Conservation (phyloP, 2,888 invertebrate species). For the Cosmopolites sordidus region DNA sequence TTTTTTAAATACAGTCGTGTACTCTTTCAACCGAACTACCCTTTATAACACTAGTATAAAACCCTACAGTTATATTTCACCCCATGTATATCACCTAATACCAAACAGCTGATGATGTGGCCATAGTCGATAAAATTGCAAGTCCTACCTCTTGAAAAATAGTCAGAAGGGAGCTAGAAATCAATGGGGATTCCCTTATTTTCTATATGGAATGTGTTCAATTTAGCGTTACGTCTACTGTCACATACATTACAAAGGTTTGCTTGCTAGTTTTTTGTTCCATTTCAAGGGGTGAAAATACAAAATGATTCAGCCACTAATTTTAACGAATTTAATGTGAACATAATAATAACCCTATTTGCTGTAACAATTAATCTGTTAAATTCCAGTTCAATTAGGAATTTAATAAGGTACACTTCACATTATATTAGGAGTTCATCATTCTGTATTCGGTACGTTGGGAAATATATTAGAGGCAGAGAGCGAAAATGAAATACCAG, state of each 20-base stretch:
- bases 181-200: slow-evolving; percentile 7
- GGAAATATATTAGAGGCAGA: too few species aligned
- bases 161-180: neutral
- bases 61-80: too few species aligned
- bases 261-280: slow-evolving; percentile 5
- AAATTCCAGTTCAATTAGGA: too few species aligned
- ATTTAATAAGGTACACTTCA: neutral
- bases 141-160: slow-evolving; percentile 10
- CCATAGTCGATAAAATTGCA: slow-evolving; percentile 6
- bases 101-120: slow-evolving; percentile 9
- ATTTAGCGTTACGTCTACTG: slow-evolving; percentile 12
- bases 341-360: neutral
- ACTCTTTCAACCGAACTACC: too few species aligned
- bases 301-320: neutral
- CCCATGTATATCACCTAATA: slow-evolving; percentile 1
- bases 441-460: neutral
- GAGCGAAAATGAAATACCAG: neutral
- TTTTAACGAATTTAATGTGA: neutral
- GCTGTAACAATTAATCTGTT: too few species aligned
- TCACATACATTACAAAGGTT: slow-evolving; percentile 10
- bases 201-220: slow-evolving; percentile 12
- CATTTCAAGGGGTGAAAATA: slow-evolving; percentile 3
- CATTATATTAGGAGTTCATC: slow-evolving; percentile 1
- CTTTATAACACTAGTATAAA: too few species aligned
- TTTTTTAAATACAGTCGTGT: too few species aligned